Evolutionary conservation across 2,797 vertebrate species (phyloP).

Genomic region (Apogon talboti): DNA sequence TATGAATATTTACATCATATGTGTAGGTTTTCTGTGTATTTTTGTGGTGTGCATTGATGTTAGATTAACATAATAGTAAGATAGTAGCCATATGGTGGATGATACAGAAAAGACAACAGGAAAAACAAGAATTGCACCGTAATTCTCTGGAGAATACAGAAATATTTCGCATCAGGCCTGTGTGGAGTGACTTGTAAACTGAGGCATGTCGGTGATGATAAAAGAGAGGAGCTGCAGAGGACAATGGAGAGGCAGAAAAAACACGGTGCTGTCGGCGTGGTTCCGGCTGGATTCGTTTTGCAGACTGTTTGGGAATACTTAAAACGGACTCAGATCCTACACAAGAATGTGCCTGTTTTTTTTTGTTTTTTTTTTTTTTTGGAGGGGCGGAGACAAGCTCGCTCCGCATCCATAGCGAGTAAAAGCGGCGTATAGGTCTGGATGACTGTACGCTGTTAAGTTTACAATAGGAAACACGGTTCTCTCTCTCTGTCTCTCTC

Average conservation of each 20-base stretch:
- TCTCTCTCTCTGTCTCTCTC: conserved; percentile 11
- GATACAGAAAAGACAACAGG: background rate
- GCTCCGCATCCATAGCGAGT: conserved; percentile 57
- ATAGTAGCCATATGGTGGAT: too few relatives aligned
- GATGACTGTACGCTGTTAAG: conserved; percentile 32
- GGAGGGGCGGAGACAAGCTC: conserved; percentile 80
- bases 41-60: too few relatives aligned
- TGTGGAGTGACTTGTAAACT: background rate
- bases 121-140: background rate
- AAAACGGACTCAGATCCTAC: conserved; percentile 57
- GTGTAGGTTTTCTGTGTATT: too few relatives aligned
- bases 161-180: background rate
- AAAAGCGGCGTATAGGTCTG: conserved; percentile 39
- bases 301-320: conserved; percentile 57
- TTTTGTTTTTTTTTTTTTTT: too few relatives aligned
- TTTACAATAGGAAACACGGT: conserved; percentile 49
- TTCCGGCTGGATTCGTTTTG: conserved; percentile 52
- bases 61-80: too few relatives aligned
- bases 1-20: too few relatives aligned
- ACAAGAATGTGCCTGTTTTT: conserved; percentile 70
- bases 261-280: conserved; percentile 32
- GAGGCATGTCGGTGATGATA: background rate
- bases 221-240: background rate
- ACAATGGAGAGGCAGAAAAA: conserved; percentile 2
- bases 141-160: background rate